Evolutionary conservation across 2,888 invertebrate species (phyloP), one percentile per base, ranked within the genome.

Genomic region (Leptopilina myrica): DNA sequence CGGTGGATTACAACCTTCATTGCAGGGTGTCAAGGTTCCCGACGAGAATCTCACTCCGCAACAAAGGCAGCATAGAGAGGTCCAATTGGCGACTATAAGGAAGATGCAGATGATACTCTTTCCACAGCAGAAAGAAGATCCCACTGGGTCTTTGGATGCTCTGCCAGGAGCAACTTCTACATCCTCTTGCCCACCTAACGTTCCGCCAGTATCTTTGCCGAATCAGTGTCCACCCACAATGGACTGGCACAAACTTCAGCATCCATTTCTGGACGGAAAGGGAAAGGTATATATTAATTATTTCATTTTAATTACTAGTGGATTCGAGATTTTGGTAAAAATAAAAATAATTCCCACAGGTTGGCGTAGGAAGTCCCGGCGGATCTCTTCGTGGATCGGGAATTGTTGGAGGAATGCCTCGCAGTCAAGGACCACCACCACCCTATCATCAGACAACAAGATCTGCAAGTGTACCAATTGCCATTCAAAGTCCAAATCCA

Each of bases 11-110:
- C 94, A 94, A 86, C 94, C 94, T 88, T 94, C 94, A 40, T 90
- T 95, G 84, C 95, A 95, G 92, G 95, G 93, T 86, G 97, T 97
- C 69, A 97, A 98, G 94, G 96, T 98, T 89, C 98, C 98, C 86
- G 98, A 98, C 92, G 98, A 98, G 92, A 98, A 98, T 92, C 93
- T 99, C 87, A 99, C 99, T 77, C 98, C 98, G 56, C 98, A 98
- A 91, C 98, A 99, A 91, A 94, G 98, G 78, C 97, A 98, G 83
- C 97, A 98, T 91, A 94, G 99, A 81, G 98, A 98, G 92, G 97
- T 97, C 89, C 97, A 98, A 88, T 93, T 99, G 76, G 98, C 98
- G 6, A 97, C 96, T 81, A 94, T 99, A 82, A 93, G 96, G 82
- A 98, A 98, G 93, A 97, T 98, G 95, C 97, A 98, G 87, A 96